A percentile compares a stretch with the other conserved stretches of the same genome.
Evolutionary conservation across 2,888 invertebrate species (phyloP).

Genomic region (Amphipoea lucens): DNA sequence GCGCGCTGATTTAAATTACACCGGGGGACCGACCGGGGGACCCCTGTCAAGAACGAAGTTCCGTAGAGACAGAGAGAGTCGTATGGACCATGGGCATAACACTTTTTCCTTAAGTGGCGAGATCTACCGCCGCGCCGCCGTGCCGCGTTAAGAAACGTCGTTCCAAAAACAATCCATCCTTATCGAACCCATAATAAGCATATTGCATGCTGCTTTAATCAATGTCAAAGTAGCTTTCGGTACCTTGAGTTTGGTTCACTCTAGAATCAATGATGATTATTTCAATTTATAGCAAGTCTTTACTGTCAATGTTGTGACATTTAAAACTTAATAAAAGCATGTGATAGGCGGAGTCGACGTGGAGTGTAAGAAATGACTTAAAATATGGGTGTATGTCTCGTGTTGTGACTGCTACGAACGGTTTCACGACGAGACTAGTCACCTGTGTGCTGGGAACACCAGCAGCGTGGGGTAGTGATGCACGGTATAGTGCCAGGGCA

Average conservation of each 20-base stretch:
- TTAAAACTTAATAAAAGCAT: neutral
- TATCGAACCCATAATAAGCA: neutral
- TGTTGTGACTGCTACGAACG: neutral
- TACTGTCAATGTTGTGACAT: neutral
- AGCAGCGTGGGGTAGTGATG: constrained; percentile 94
- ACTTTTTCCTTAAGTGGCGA: too few species aligned
- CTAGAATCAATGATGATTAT: neutral
- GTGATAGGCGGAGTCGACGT: neutral
- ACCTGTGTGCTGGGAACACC: constrained; percentile 94
- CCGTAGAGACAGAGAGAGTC: too few species aligned
- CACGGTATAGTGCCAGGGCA: constrained; percentile 96
- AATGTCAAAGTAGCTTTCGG: too few species aligned
- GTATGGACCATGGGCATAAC: too few species aligned
- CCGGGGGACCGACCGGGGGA: too few species aligned
- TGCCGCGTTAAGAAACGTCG: too few species aligned
- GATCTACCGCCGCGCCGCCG: too few species aligned
- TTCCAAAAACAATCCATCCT: neutral
- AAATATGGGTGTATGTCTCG: neutral
- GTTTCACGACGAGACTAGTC: neutral
- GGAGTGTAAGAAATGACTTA: neutral
- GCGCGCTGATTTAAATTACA: too few species aligned
- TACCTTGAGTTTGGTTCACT: neutral
- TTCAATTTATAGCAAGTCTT: neutral
- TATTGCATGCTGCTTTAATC: too few species aligned
- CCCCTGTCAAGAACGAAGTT: too few species aligned